Evolutionary conservation across 2,888 invertebrate genomes (phyloP), one percentile per base, ranked within the genome.

Genomic region (Ichneumoninae sp.): DNA sequence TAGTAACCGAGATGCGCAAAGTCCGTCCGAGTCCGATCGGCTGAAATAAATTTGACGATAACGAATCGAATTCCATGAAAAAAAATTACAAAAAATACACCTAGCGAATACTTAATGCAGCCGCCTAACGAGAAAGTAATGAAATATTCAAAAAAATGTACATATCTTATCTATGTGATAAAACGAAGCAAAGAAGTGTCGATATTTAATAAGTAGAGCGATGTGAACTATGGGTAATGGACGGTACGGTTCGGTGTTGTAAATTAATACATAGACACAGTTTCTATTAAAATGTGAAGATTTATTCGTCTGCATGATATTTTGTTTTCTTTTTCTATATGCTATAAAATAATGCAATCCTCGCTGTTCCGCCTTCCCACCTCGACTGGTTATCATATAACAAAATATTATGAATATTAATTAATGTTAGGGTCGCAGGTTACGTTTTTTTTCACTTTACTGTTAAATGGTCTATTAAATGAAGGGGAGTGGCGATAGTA

Each of bases 251-350:
- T 66, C 47, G 57, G 10, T 66, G 75, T 19, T 71, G 76, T 68
- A 65, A 82, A 62, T 82, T 19, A 76, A 82, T 80, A 50, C 44
- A 62, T 62, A 62, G 54, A 75, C 54, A 85, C 65, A 33, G 54
- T 87, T 87, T 90, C 88, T 91, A 91, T 90, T 90, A 91, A 91
- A 91, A 91, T 91, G 91, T 90, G 90, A 91, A 91, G 80, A 86
- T 88, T 88, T 87, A 87, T 88, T 87, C 79, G 90, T 91, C 72
- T 79, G 86, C 87, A 86, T 80, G 86, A 83, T 87, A 86, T 87
- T 88, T 89, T 85, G 88, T 83, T 87, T 87, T 86, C 82, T 62
- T 87, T 89, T 85, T 76, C 71, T 87, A 87, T 88, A 89, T 76
- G 74, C 89, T 90, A 89, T 88, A 88, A 89, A 91, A 89, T 88